Percentiles rank a stretch among this genome's conserved stretches.
phyloP scores from a whole-genome alignment of 2,888 invertebrate genomes.

The Ramazzottius varieornatus region DNA sequence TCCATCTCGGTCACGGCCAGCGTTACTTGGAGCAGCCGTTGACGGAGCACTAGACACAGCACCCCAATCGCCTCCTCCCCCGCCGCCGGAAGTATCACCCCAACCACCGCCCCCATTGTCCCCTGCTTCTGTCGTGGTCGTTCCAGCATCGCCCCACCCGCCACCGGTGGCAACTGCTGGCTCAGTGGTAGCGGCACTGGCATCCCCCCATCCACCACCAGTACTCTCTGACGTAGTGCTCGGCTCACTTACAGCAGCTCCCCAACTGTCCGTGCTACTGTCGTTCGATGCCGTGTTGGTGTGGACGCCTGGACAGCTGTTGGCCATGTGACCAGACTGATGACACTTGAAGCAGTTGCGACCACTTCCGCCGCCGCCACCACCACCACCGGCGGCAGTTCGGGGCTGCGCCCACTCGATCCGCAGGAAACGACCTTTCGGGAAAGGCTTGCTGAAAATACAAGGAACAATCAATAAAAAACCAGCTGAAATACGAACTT shows the following conservation, averaged over 20 bases:
- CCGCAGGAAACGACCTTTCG: too few relatives aligned
- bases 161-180: slow-evolving; percentile 9
- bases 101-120: slow-evolving; percentile 9
- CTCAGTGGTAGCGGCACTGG: background rate
- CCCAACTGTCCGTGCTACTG: background rate
- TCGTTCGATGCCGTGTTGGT: background rate
- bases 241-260: background rate
- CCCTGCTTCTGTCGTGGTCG: slow-evolving; percentile 5
- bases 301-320: background rate
- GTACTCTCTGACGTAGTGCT: background rate
- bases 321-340: background rate
- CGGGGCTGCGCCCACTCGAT: too few relatives aligned
- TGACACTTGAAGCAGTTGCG: background rate
- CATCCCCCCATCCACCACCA: background rate
- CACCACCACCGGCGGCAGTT: too few relatives aligned
- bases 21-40: too few relatives aligned
- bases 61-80: too few relatives aligned
- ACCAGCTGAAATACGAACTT: too few relatives aligned
- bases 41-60: too few relatives aligned
- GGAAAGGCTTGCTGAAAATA: too few relatives aligned
- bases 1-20: too few relatives aligned
- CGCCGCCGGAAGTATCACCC: background rate
- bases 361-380: background rate
- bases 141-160: slow-evolving; percentile 11
- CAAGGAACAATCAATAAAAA: too few relatives aligned